Conservation (phyloP, 2,113 vertebrate species). For the Hemiprocne comata region DNA sequence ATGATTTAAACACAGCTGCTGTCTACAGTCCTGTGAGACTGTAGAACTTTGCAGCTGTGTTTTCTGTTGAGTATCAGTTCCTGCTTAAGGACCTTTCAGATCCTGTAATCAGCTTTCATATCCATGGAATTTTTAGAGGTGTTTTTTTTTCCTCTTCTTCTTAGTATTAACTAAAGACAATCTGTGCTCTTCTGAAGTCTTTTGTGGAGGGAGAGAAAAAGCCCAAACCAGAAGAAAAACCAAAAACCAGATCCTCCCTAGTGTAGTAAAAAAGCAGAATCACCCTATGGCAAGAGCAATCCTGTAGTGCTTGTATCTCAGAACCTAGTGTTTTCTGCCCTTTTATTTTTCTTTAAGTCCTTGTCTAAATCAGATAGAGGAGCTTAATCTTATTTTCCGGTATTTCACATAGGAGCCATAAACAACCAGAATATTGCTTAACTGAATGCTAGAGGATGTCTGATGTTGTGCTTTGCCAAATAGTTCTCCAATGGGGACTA, state of each 20-base stretch:
- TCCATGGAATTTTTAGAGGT: not conserved
- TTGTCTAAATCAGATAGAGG: not conserved
- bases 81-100: not conserved
- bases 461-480: not conserved
- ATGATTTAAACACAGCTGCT: not conserved
- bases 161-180: not conserved
- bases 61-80: not conserved
- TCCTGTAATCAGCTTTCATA: not conserved
- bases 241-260: not conserved
- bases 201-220: not conserved
- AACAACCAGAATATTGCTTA: not conserved
- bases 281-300: not conserved
- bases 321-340: not conserved
- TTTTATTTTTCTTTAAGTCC: not conserved
- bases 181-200: not conserved
- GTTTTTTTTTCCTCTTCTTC: not conserved
- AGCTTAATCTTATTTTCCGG: not conserved
- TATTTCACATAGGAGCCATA: not conserved
- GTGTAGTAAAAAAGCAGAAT: not conserved
- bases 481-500: not conserved
- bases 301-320: not conserved
- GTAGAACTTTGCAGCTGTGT: constrained; percentile 32
- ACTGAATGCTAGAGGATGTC: not conserved
- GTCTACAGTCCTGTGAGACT: not conserved
- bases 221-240: no score